phyloP scores from a whole-genome alignment of 2,888 invertebrate species.

The Salticus scenicus region DNA sequence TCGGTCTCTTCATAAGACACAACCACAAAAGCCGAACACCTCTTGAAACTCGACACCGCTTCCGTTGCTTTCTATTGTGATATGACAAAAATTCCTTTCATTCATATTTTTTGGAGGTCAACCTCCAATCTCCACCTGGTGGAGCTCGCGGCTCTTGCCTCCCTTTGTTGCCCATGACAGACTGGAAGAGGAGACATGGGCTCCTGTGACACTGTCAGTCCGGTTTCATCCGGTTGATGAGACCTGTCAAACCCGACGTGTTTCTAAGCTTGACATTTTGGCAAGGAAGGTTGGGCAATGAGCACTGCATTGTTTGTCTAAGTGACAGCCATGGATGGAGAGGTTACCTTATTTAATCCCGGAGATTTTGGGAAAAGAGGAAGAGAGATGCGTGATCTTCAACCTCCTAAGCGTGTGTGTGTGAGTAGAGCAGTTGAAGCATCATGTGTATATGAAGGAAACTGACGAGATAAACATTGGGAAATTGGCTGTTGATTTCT shows the following conservation, averaged over 20 bases:
- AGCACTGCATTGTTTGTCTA: slow-evolving; percentile 50
- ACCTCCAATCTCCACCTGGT: slow-evolving; percentile 46
- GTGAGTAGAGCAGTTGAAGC: no score
- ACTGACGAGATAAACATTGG: no score
- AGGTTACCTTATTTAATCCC: background rate
- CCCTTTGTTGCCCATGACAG: slow-evolving; percentile 44
- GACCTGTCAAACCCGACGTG: slow-evolving; percentile 47
- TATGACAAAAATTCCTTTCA: slow-evolving; percentile 9
- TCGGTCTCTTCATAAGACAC: slow-evolving; percentile 20
- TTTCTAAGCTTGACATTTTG: slow-evolving; percentile 36
- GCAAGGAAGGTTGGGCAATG: slow-evolving; percentile 16
- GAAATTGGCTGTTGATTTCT: no score
- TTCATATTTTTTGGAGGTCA: slow-evolving; percentile 9
- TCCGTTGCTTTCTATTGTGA: slow-evolving; percentile 45
- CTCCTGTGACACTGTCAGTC: slow-evolving; percentile 58
- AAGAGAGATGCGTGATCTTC: background rate
- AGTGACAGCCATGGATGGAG: slow-evolving; percentile 40
- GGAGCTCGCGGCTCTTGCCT: slow-evolving; percentile 41
- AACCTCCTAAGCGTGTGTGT: no score
- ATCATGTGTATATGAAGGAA: no score
- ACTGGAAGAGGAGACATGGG: slow-evolving; percentile 2
- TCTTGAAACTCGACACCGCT: slow-evolving; percentile 59
- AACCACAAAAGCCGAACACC: slow-evolving; percentile 6
- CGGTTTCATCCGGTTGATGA: slow-evolving; percentile 65
- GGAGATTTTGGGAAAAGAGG: background rate